Base-by-base conservation (phyloP, 2,888 invertebrate species). In the Chalcis sispes region DNA sequence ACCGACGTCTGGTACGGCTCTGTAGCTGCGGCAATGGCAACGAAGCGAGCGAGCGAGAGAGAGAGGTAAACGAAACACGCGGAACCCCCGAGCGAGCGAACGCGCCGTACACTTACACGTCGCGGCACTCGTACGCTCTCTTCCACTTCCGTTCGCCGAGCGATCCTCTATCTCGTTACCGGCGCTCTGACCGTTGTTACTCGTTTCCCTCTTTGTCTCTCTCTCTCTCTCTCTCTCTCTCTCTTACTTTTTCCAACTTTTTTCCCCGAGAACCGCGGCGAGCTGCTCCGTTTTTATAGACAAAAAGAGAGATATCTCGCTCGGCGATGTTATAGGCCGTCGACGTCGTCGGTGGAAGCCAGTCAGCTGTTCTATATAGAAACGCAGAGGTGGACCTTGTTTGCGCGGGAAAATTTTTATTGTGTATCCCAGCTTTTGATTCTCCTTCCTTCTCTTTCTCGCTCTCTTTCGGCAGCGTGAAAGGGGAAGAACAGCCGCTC, bases 121-220 rank as follows among this genome's bases (percentile, higher is more conserved):
- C 64, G 50, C 61, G 40, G 23, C 54, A 27, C 27, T 7, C 27
- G 40, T 54, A 18, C 20, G 50, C 77, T 46, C 69, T 62, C 77
- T 71, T 72, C 64, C 64, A 74, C 77, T 77, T 77, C 77, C 77
- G 73, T 71, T 71, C 70, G 59, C 15, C n/a, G n/a, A 61, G 64
- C 61, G 77, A 77, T 77, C 73, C 66, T 77, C 73, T 77, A 77
- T 77, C 77, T 77, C 73, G 73, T 74, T 77, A 74, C 77, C 69
- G 69, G 20, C 72, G 62, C n/a, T 70, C 79, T 77, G 75, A 79
- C 81, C 82, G 81, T 77, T 79, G 79, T 72, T 77, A 65, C 59
- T 65, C 40, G 46, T 71, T 77, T 58, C 71, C 40, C 56, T 23
- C 25, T 32, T 36, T 66, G 56, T 15, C 15, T 42, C 27, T 54